Conservation (phyloP, 2,797 vertebrate genomes). For the Gadopsis bispinosus region DNA sequence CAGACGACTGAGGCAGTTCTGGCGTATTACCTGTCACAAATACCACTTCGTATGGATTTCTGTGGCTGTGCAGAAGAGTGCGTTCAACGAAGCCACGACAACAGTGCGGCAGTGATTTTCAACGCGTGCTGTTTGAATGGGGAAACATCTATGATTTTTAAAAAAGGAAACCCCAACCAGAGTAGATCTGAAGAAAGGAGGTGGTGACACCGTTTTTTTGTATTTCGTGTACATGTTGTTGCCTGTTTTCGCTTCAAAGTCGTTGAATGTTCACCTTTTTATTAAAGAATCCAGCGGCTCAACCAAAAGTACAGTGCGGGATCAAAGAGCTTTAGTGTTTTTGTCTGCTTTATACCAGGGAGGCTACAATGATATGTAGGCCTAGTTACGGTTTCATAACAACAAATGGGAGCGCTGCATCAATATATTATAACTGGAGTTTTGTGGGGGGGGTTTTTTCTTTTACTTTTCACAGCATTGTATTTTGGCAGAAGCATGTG, state of each 20-base stretch:
- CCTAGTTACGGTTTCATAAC: slow-evolving; percentile 45
- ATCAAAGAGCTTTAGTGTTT: slow-evolving; percentile 69
- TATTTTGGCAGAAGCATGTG: slow-evolving; percentile 31
- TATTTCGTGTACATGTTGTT: slow-evolving; percentile 59
- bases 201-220: slow-evolving; percentile 31
- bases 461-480: neutral
- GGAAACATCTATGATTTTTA: slow-evolving; percentile 9
- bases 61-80: slow-evolving; percentile 24
- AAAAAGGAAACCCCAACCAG: neutral
- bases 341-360: slow-evolving; percentile 34
- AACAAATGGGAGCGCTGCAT: slow-evolving; percentile 51
- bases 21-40: slow-evolving; percentile 28
- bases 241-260: slow-evolving; percentile 68
- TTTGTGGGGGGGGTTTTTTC: neutral
- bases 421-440: slow-evolving; percentile 49
- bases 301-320: slow-evolving; percentile 41
- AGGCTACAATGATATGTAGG: slow-evolving; percentile 37
- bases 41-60: slow-evolving; percentile 28
- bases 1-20: slow-evolving; percentile 11
- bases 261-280: slow-evolving; percentile 35
- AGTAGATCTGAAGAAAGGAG: slow-evolving; percentile 15
- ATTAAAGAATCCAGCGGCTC: slow-evolving; percentile 52
- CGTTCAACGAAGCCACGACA: slow-evolving; percentile 23
- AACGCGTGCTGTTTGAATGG: slow-evolving; percentile 18
- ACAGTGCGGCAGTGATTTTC: slow-evolving; percentile 9